Percentiles rank a stretch among this genome's conserved stretches.
Conservation (phyloP, 2,888 invertebrate genomes). For the Myopa tessellatipennis region DNA sequence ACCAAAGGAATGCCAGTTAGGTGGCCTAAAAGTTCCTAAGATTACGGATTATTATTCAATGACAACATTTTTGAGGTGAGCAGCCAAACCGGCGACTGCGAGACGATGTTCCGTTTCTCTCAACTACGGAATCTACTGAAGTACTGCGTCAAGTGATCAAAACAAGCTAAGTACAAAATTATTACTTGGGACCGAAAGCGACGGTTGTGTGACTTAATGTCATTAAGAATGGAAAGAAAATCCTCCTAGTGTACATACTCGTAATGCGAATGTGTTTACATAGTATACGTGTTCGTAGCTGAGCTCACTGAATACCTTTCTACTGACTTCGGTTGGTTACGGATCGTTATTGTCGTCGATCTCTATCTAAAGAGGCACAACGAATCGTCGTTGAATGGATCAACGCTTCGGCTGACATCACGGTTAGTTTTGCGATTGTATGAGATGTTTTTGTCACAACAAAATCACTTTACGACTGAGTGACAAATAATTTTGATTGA, state of each 20-base stretch:
- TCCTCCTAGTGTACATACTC: neutral
- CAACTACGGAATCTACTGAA: constrained; percentile 16
- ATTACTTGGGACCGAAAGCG: neutral
- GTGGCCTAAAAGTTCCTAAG: constrained; percentile 16
- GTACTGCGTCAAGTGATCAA: constrained; percentile 23
- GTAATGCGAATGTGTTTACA: neutral
- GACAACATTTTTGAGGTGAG: neutral
- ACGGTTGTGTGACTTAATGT: constrained; percentile 7
- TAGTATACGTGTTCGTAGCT: neutral
- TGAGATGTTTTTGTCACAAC: constrained; percentile 36
- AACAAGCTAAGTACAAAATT: neutral
- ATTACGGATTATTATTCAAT: constrained; percentile 18
- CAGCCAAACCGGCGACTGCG: neutral
- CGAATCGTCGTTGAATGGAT: constrained; percentile 25
- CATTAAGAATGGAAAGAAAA: constrained; percentile 16
- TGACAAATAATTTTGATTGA: constrained; percentile 66
- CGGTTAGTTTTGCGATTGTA: constrained; percentile 29
- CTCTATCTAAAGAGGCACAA: constrained; percentile 30
- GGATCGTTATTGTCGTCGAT: constrained; percentile 28
- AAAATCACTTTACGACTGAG: constrained; percentile 50
- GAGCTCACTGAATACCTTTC: neutral
- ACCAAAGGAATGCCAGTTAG: constrained; percentile 21
- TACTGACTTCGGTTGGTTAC: constrained; percentile 4
- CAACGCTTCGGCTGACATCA: constrained; percentile 24
- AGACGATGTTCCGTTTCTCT: neutral